Conservation (phyloP, 2,888 invertebrate genomes). For the Teleiodes luculella region DNA sequence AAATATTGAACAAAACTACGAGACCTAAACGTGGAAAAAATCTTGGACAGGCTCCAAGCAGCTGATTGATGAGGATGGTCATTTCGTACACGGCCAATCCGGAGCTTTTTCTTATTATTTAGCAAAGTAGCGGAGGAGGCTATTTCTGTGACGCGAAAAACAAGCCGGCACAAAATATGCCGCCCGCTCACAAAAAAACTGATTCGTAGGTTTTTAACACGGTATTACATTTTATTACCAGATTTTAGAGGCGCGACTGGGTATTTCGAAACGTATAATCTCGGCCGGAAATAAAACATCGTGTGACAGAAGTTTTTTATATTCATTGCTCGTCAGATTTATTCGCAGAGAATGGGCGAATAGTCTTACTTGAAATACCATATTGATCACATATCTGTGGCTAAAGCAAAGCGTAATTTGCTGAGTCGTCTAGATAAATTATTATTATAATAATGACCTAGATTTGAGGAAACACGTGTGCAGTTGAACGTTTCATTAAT, state of each 20-base stretch:
- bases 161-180: constrained; percentile 66
- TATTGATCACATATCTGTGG: too few species aligned
- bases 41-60: constrained; percentile 74
- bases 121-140: constrained; percentile 73
- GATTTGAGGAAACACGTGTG: constrained; percentile 1
- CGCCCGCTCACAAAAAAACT: constrained; percentile 46
- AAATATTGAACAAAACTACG: constrained; percentile 72
- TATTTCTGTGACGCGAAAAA: constrained; percentile 75
- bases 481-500: constrained; percentile 2
- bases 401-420: too few species aligned
- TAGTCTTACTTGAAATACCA: not conserved
- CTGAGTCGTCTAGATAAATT: too few species aligned
- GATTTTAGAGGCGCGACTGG: constrained; percentile 14
- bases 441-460: not conserved
- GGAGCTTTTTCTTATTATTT: constrained; percentile 77
- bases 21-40: constrained; percentile 78
- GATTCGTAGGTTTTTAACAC: constrained; percentile 32
- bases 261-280: constrained; percentile 15
- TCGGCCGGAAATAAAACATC: constrained; percentile 15
- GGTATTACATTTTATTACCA: constrained; percentile 23
- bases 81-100: constrained; percentile 78
- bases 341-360: not conserved
- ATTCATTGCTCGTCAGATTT: not conserved
- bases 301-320: not conserved
- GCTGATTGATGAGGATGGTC: constrained; percentile 80